Base-by-base conservation (phyloP, 2,888 invertebrate genomes). In the Hypselothyrea guttata region DNA sequence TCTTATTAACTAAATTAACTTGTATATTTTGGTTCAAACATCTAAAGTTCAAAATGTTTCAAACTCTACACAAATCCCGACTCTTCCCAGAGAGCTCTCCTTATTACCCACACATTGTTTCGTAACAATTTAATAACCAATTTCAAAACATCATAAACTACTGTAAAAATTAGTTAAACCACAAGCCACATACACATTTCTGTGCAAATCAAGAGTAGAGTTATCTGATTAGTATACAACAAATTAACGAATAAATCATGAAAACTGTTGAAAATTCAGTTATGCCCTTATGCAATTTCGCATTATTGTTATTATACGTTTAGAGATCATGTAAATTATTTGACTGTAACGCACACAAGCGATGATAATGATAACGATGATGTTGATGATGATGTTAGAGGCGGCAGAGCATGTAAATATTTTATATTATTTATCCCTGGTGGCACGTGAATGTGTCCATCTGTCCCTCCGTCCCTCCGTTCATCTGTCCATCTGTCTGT, bases 351-450 rank as follows among this genome's bases (percentile, higher is more conserved):
- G 4, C 7, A 33, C 30, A 30, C 30, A 30, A 3, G 7, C 30
- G 22, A 22, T 22, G 22, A 22, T 22, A 5, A 22, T 22, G 22
- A 22, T 22, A 5, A 2, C 5, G 22, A n/a, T n/a, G n/a, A n/a
- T n/a, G n/a, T n/a, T n/a, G 22, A 22, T 22, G 22, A 22, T 22
- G 22, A 2, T 22, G 22, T 13, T 40, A 8, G n/a, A 15, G 45
- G 13, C 18, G 27, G 45, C 12, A 27, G 22, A 11, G 51, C 67
- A 45, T 62, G 72, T 83, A 18, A 75, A 75, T 75, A 67, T 79
- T 75, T 85, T 62, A 86, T 53, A 58, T 64, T 69, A 81, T 84
- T 72, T 72, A 66, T 76, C 84, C 86, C 82, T 45, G 13, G 86
- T 22, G 22, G 22, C 22, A 22, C 2, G 22, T 22, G 59, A 46